These are phyloP conservation scores for Agonopterix subpropinquella DNA, from an alignment of 2,888 invertebrate genomes.

Conservation along the genomic window DNA sequence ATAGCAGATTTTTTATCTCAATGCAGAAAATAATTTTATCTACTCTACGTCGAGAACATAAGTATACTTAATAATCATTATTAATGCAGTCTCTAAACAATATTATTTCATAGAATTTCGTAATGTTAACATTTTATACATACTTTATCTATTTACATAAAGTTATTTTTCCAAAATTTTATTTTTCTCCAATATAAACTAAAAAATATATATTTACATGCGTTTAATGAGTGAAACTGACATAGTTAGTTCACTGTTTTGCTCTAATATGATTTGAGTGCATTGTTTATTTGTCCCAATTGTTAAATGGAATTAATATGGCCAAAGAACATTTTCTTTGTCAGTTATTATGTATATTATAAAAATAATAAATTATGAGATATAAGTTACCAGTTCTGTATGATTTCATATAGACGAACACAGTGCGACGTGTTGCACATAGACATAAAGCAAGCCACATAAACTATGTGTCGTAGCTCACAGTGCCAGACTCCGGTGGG, in stretches of 20 bases:
- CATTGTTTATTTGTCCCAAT: background rate
- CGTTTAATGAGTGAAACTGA: too few relatives aligned
- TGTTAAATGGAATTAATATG: background rate
- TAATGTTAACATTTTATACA: conserved; percentile 58
- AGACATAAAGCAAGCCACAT: conserved; percentile 30
- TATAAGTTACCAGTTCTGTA: background rate
- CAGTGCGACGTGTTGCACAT: too few relatives aligned
- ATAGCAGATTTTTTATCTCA: too few relatives aligned
- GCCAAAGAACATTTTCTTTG: background rate
- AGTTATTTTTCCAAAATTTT: conserved; percentile 56
- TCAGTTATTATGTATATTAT: too few relatives aligned
- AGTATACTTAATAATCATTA: too few relatives aligned
- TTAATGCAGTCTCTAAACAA: conserved; percentile 3
- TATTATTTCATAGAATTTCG: conserved; percentile 43
- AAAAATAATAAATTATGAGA: too few relatives aligned
- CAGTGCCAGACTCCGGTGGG: conserved; percentile 47
- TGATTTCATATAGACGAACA: conserved; percentile 9
- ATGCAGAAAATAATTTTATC: too few relatives aligned
- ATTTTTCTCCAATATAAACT: conserved; percentile 37
- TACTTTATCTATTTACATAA: conserved; percentile 57
- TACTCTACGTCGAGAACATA: too few relatives aligned
- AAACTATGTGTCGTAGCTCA: conserved; percentile 21
- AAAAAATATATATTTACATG: conserved; percentile 3
- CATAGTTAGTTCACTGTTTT: too few relatives aligned
- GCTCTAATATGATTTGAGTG: background rate